Percentiles rank a stretch among this genome's conserved stretches.
Evolutionary conservation across 1,140 invertebrate genomes (phyloP).

Genomic region (Papilio dardanus): DNA sequence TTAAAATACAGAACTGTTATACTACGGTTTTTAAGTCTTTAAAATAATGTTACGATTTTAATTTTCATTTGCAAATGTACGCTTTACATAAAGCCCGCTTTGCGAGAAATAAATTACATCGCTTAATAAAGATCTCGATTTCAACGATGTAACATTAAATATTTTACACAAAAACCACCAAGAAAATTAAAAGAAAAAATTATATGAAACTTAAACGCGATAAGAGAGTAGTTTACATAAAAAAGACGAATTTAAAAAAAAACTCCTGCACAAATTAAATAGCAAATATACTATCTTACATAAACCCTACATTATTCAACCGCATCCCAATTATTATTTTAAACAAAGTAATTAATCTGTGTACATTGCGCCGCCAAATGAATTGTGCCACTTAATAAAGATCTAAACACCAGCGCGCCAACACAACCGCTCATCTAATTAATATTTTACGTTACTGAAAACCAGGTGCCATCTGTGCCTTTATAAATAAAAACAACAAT

Average conservation of each 20-base stretch:
- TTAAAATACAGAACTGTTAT: too few relatives aligned
- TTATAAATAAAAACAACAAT: neutral
- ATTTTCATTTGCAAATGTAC: slow-evolving; percentile 40
- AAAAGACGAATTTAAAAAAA: too few relatives aligned
- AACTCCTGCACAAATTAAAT: neutral
- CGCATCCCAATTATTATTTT: slow-evolving; percentile 49
- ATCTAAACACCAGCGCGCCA: slow-evolving; percentile 32
- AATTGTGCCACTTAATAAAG: slow-evolving; percentile 61
- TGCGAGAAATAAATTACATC: slow-evolving; percentile 8
- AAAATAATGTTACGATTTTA: neutral
- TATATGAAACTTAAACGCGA: too few relatives aligned
- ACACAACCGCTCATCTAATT: slow-evolving; percentile 5
- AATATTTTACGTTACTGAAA: neutral
- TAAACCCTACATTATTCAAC: neutral
- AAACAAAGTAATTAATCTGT: slow-evolving; percentile 55
- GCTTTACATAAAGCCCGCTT: slow-evolving; percentile 42
- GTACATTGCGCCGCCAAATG: slow-evolving; percentile 48
- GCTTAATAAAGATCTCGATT: slow-evolving; percentile 28
- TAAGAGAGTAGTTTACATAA: too few relatives aligned
- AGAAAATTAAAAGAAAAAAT: neutral
- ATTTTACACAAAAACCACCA: neutral
- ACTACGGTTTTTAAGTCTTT: too few relatives aligned
- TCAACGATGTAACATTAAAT: neutral
- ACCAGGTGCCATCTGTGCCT: neutral
- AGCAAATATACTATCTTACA: neutral